phyloP scores from a whole-genome alignment of 2,113 vertebrate genomes.

The Mastomys coucha region DNA sequence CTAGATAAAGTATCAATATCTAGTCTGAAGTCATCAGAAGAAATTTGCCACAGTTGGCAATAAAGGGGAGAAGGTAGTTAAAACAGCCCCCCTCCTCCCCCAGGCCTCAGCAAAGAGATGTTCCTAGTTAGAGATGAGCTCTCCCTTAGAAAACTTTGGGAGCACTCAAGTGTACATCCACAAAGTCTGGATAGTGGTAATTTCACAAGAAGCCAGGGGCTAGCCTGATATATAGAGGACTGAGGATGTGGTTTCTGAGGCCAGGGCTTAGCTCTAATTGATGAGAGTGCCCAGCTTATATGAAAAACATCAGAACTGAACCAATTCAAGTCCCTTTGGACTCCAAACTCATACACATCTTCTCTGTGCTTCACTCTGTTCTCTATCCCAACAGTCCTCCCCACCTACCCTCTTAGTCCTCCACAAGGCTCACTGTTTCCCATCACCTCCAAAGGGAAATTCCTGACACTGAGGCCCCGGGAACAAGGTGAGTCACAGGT shows the following conservation, averaged over 20 bases:
- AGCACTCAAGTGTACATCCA: background rate
- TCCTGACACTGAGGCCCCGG: background rate
- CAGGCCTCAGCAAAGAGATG: background rate
- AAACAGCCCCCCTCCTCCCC: background rate
- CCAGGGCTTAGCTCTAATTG: background rate
- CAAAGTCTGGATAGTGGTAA: background rate
- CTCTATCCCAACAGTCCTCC: background rate
- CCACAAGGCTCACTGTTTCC: background rate
- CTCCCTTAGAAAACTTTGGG: background rate
- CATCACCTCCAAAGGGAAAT: background rate
- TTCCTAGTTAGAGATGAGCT: background rate
- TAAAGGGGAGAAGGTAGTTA: background rate
- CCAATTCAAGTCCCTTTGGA: background rate
- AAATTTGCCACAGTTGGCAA: background rate
- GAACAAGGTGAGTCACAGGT: background rate
- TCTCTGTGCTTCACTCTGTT: background rate
- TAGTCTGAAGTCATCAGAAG: background rate
- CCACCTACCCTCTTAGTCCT: background rate
- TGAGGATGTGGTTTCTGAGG: background rate
- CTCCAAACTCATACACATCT: background rate
- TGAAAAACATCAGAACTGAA: background rate
- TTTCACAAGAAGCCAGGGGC: background rate
- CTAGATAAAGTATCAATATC: background rate
- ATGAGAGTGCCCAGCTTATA: background rate
- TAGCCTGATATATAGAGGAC: background rate